These are phyloP conservation scores for Cephonodes hylas DNA, from an alignment of 2,888 invertebrate species.

Conservation along the genomic window DNA sequence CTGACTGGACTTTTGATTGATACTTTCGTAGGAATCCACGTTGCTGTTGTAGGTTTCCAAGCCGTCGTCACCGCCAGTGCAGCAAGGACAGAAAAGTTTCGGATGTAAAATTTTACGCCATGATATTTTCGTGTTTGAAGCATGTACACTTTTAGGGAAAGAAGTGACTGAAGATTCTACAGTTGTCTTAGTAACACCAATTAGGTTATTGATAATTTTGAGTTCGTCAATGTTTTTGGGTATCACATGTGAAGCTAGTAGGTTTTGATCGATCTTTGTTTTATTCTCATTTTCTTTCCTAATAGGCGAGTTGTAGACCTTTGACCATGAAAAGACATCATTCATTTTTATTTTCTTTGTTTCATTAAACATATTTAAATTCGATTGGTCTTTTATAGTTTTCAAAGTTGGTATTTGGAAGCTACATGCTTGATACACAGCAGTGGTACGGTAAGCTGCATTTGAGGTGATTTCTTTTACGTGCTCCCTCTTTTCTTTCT, in stretches of 20 bases:
- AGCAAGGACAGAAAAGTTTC: constrained; percentile 58
- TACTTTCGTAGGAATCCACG: constrained; percentile 55
- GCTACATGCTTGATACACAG: constrained; percentile 60
- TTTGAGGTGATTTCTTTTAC: constrained; percentile 34
- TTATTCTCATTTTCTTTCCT: constrained; percentile 15
- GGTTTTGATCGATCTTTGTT: neutral
- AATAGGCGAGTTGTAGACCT: constrained; percentile 49
- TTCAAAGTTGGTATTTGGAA: constrained; percentile 26
- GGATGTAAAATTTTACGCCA: constrained; percentile 41
- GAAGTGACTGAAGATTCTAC: constrained; percentile 39
- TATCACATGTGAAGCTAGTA: too few species aligned
- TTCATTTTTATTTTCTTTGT: constrained; percentile 22
- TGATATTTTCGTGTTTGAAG: constrained; percentile 17
- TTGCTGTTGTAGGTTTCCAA: constrained; percentile 35
- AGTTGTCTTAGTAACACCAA: constrained; percentile 28
- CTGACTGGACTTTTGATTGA: constrained; percentile 43
- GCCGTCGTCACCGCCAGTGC: constrained; percentile 45
- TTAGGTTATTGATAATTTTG: neutral
- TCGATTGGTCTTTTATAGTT: neutral
- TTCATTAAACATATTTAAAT: constrained; percentile 17
- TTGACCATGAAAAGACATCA: constrained; percentile 45
- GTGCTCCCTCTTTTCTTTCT: constrained; percentile 26
- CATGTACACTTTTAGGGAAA: constrained; percentile 24
- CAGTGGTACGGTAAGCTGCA: constrained; percentile 39
- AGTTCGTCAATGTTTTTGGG: neutral